Evolutionary conservation across 1,140 invertebrate species (phyloP).

Genomic region (Drosophila rufa): DNA sequence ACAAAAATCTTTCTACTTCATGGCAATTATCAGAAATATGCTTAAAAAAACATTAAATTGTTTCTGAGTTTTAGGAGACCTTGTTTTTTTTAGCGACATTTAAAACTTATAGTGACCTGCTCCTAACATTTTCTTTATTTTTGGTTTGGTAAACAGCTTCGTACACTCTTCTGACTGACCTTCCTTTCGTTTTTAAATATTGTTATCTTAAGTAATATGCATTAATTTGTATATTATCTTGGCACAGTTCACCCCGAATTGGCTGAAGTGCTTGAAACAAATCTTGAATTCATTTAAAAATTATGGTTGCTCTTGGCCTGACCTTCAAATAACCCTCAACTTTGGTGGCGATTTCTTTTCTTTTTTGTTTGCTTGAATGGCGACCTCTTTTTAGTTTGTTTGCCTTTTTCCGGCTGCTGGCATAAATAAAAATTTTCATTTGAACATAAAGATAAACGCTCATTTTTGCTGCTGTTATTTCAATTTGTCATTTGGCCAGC

Average conservation of each 20-base stretch:
- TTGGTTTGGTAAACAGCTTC: no score
- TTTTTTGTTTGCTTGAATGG: slow-evolving; percentile 43
- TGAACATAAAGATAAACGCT: slow-evolving; percentile 80
- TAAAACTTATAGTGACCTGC: no score
- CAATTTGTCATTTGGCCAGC: slow-evolving; percentile 76
- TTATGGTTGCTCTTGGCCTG: slow-evolving; percentile 31
- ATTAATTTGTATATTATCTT: background rate
- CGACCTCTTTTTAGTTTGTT: slow-evolving; percentile 60
- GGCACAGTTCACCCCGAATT: background rate
- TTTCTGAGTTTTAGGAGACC: no score
- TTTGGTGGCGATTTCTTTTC: slow-evolving; percentile 40
- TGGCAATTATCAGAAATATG: no score
- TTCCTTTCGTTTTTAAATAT: background rate
- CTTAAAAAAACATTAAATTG: no score
- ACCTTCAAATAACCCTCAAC: slow-evolving; percentile 79
- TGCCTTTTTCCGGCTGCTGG: slow-evolving; percentile 69
- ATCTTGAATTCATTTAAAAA: slow-evolving; percentile 10
- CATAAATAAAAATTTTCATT: slow-evolving; percentile 83
- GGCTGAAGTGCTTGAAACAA: background rate
- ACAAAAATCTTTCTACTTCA: no score
- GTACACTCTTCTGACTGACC: background rate
- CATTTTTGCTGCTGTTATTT: slow-evolving; percentile 74
- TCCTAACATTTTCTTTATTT: background rate
- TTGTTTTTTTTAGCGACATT: no score
- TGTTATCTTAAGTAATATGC: no score